Percentiles rank a stretch among this genome's conserved stretches.
Conservation (phyloP, 2,888 invertebrate species). For the Calliopum simillimum region DNA sequence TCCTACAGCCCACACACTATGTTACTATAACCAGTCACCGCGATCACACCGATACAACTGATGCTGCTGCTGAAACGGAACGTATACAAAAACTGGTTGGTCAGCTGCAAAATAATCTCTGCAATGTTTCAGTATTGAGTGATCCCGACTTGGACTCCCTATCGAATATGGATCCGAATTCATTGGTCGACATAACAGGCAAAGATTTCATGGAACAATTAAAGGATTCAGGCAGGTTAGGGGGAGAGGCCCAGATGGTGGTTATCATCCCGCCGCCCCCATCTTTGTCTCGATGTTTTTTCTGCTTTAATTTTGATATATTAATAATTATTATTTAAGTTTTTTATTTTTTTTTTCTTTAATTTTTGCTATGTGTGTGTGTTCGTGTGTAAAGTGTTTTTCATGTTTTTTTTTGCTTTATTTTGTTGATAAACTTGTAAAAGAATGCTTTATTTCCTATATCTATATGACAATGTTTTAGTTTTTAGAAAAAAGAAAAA, state of each 20-base stretch:
- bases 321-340: neutral
- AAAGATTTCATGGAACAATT: slow-evolving; percentile 74
- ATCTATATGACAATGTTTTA: too few species aligned
- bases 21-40: slow-evolving; percentile 69
- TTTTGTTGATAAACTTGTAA: neutral
- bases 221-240: slow-evolving; percentile 82
- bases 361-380: too few species aligned
- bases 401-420: slow-evolving; percentile 4
- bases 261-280: slow-evolving; percentile 49
- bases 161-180: slow-evolving; percentile 91
- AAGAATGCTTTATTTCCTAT: too few species aligned
- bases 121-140: slow-evolving; percentile 85
- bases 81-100: slow-evolving; percentile 82
- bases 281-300: slow-evolving; percentile 56
- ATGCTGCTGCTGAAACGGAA: slow-evolving; percentile 62
- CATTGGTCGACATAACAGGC: slow-evolving; percentile 83
- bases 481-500: too few species aligned
- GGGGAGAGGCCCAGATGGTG: slow-evolving; percentile 52
- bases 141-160: slow-evolving; percentile 86
- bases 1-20: slow-evolving; percentile 64
- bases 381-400: slow-evolving; percentile 28
- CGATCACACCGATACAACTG: slow-evolving; percentile 63
- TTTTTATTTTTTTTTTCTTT: too few species aligned
- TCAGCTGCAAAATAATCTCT: slow-evolving; percentile 82
- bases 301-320: slow-evolving; percentile 31